A percentile compares a stretch with the other conserved stretches of the same genome.
These are phyloP conservation scores for Ceyx cyanopectus DNA, from an alignment of 2,113 vertebrate species.

Conservation along the genomic window DNA sequence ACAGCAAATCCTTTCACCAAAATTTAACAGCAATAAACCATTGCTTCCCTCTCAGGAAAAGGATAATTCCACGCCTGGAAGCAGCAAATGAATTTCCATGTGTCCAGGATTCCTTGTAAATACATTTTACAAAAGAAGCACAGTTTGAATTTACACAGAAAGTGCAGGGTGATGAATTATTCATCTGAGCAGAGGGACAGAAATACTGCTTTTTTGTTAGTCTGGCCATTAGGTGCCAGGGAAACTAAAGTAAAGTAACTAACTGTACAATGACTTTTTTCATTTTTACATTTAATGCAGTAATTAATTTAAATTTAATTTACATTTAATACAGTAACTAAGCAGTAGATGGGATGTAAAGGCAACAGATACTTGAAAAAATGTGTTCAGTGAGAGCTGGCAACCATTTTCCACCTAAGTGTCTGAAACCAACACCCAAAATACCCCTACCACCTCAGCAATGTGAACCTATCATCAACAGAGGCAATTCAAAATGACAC, in stretches of 20 bases:
- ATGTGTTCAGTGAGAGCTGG: not conserved
- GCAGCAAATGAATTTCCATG: not conserved
- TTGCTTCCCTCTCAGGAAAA: not conserved
- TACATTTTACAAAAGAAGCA: not conserved
- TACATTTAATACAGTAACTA: not conserved
- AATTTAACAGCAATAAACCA: not conserved
- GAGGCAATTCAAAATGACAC: not conserved
- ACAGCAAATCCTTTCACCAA: not conserved
- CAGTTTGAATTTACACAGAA: conserved; percentile 12
- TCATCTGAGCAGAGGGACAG: conserved; percentile 39
- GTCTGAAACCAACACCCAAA: not conserved
- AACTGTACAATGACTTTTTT: too few species aligned
- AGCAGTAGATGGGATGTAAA: not conserved
- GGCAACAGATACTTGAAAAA: not conserved
- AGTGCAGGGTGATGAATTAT: conserved; percentile 62
- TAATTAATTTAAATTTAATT: too few species aligned
- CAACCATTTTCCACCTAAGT: not conserved
- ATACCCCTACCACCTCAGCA: not conserved
- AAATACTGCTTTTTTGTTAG: conserved; percentile 49
- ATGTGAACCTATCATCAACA: not conserved
- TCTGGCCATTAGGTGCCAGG: not conserved
- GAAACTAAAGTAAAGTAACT: not conserved
- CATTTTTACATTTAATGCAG: too few species aligned
- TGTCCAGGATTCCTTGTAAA: not conserved
- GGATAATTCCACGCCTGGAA: not conserved